Percentiles rank a stretch among this genome's conserved stretches.
Conservation (phyloP, 92 coral and sea anemone genomes). For the Metridium senile region DNA sequence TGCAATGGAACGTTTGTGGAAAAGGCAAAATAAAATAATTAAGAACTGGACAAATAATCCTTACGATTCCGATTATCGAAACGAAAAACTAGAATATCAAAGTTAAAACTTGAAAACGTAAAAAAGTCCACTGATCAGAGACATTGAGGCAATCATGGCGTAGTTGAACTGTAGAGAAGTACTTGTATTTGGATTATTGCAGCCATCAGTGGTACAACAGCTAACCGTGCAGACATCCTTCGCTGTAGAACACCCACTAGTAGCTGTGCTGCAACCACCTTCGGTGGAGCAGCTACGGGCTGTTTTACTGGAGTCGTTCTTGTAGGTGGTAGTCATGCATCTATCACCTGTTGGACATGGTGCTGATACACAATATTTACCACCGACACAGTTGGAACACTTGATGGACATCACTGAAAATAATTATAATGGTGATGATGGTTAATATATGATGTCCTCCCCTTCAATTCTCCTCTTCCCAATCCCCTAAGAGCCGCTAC, state of each 20-base stretch:
- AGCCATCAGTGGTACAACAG: constrained; percentile 11
- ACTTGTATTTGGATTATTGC: background rate
- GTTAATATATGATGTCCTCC: background rate
- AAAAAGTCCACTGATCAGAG: background rate
- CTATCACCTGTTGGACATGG: background rate
- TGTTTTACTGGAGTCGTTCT: background rate
- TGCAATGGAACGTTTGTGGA: background rate
- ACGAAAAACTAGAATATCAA: too few relatives aligned
- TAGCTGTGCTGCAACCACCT: background rate
- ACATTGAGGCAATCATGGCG: constrained; percentile 8
- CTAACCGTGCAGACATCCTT: background rate
- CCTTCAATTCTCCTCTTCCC: background rate
- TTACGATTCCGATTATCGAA: too few relatives aligned
- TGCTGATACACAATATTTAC: background rate
- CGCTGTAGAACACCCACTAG: background rate
- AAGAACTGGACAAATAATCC: background rate
- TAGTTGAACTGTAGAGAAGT: background rate
- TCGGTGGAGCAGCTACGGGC: background rate
- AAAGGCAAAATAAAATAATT: background rate
- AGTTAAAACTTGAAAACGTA: background rate
- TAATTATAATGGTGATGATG: background rate
- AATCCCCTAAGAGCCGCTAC: background rate
- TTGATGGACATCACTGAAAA: constrained; percentile 2
- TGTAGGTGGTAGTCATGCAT: constrained; percentile 20
- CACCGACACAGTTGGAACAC: background rate